A percentile compares a stretch with the other conserved stretches of the same genome.
These are phyloP conservation scores for Rallus limicola DNA, from an alignment of 2,113 vertebrate species.

Conservation along the genomic window DNA sequence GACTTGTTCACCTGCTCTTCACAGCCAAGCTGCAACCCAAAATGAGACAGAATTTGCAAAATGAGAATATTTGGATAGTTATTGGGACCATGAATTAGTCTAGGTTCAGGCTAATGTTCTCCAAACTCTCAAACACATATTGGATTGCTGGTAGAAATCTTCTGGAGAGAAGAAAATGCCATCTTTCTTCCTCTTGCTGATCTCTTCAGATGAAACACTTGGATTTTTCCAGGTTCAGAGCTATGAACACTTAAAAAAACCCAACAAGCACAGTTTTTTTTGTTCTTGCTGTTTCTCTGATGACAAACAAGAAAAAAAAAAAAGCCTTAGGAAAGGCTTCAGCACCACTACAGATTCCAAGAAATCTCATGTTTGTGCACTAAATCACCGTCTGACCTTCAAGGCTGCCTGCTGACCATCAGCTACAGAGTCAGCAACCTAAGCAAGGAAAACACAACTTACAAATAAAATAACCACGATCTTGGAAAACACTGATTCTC, in stretches of 20 bases:
- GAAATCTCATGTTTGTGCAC: not conserved
- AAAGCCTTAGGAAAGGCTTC: not conserved
- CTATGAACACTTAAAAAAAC: not conserved
- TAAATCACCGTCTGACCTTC: not conserved
- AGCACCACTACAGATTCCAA: not conserved
- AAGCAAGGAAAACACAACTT: not conserved
- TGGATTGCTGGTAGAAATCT: not conserved
- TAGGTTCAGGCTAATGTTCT: slow-evolving; percentile 21
- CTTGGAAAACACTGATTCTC: not conserved
- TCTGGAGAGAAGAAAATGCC: not conserved
- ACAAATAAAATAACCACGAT: not conserved
- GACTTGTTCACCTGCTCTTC: not conserved
- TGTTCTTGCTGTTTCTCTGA: not conserved
- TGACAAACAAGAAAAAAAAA: not conserved
- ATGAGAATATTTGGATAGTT: not conserved
- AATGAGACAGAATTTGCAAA: not conserved
- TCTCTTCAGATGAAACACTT: not conserved
- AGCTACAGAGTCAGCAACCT: not conserved
- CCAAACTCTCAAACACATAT: not conserved
- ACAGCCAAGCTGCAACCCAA: not conserved
- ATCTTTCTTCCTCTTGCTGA: not conserved
- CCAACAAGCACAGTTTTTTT: not conserved
- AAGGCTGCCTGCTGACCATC: not conserved
- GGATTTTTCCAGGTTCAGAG: not conserved
- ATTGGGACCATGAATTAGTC: not conserved